phyloP scores from a whole-genome alignment of 1,140 invertebrate species.

The Leptinotarsa undecemlineata region DNA sequence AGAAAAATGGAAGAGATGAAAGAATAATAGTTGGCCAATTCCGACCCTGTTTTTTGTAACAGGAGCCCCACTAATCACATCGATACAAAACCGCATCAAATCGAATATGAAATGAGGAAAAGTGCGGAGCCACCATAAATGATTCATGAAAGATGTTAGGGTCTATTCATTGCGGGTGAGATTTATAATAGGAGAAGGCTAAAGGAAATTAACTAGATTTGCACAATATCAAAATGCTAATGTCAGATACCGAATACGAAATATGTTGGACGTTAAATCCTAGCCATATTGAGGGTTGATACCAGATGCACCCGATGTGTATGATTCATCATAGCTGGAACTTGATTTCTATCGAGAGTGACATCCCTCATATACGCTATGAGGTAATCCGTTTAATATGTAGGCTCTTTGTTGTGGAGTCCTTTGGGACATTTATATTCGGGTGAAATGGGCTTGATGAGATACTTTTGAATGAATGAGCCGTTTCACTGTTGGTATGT shows the following conservation, averaged over 20 bases:
- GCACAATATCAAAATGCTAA: constrained; percentile 19
- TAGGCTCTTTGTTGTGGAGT: constrained; percentile 2
- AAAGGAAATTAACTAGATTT: constrained; percentile 20
- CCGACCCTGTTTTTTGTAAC: background rate
- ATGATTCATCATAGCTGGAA: constrained; percentile 12
- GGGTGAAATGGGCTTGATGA: background rate
- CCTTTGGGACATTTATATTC: background rate
- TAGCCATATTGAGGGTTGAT: constrained; percentile 7
- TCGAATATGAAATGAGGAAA: constrained; percentile 5
- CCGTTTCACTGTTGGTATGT: too few relatives aligned
- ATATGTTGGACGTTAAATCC: constrained; percentile 4
- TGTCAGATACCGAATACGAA: constrained; percentile 7
- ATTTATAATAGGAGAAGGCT: constrained; percentile 10
- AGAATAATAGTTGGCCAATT: background rate
- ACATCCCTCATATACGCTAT: constrained; percentile 2
- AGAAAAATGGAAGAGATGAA: too few relatives aligned
- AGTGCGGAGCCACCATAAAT: constrained; percentile 5
- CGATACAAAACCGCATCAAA: constrained; percentile 5
- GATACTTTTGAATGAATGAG: background rate
- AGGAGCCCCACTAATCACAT: background rate
- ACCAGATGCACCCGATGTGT: constrained; percentile 12
- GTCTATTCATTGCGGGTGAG: constrained; percentile 8
- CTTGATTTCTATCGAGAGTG: background rate
- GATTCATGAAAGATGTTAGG: constrained; percentile 17
- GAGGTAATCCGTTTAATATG: background rate